phyloP scores from a whole-genome alignment of 30 jellyfish, hydroid and myxozoan genomes.

The Rhopilema esculentum region DNA sequence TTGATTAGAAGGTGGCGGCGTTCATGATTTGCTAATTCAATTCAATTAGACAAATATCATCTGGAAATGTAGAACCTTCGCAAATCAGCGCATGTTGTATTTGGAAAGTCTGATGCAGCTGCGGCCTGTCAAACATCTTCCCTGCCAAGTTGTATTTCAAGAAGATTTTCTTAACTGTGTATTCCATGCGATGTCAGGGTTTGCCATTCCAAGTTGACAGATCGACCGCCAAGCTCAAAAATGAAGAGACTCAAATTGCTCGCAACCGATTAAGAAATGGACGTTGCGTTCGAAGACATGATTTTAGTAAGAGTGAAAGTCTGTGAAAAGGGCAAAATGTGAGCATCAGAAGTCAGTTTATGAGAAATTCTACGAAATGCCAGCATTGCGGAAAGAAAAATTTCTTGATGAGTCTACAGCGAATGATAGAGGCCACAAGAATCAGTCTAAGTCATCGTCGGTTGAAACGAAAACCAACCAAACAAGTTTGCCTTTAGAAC shows the following conservation, averaged over 20 bases:
- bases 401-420: not conserved
- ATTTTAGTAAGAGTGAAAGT: not conserved
- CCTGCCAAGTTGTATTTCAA: not conserved
- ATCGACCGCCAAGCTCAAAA: not conserved
- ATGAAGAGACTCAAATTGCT: not conserved
- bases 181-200: not conserved
- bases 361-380: not conserved
- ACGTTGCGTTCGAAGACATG: not conserved
- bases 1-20: no score
- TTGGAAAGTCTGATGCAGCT: not conserved
- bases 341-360: conserved; percentile 40
- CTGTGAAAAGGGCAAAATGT: conserved; percentile 5
- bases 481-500: conserved; percentile 71
- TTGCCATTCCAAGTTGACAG: not conserved
- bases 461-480: not conserved
- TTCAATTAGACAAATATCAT: not conserved
- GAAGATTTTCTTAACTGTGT: not conserved
- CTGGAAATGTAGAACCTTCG: not conserved
- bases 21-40: not conserved
- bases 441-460: conserved; percentile 3
- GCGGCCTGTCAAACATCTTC: not conserved
- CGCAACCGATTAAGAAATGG: not conserved
- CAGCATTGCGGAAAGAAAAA: not conserved
- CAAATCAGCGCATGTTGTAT: not conserved
- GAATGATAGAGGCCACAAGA: conserved; percentile 8